A percentile compares a stretch with the other conserved stretches of the same genome.
Evolutionary conservation across 2,797 vertebrate genomes (phyloP).

Genomic region (Calcarius lapponicus): DNA sequence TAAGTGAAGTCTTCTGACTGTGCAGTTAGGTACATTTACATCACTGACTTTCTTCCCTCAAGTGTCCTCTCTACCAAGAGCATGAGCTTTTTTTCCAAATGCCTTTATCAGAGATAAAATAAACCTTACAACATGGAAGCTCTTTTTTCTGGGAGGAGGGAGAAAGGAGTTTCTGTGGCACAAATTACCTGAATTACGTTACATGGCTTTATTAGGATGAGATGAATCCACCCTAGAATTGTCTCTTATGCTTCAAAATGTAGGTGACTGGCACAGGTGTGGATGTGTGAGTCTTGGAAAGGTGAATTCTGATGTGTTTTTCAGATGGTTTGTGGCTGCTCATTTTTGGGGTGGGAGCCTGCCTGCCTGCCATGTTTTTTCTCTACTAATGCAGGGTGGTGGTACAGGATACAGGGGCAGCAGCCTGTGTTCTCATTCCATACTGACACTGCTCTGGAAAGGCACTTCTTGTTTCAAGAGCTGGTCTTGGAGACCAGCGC

Average conservation of each 20-base stretch:
- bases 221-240: not conserved
- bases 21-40: not conserved
- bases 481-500: not conserved
- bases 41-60: not conserved
- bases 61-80: not conserved
- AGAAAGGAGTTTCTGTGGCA: not conserved
- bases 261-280: not conserved
- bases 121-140: not conserved
- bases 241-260: not conserved
- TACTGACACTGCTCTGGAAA: not conserved
- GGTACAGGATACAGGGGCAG: accelerated
- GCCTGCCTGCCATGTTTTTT: not conserved
- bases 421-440: not conserved
- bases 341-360: not conserved
- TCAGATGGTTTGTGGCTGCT: not conserved
- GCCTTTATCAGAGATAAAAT: not conserved
- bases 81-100: not conserved
- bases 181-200: not conserved
- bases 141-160: not conserved
- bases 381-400: not conserved
- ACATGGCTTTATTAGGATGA: not conserved
- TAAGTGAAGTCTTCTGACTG: not conserved
- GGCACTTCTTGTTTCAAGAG: not conserved
- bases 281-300: not conserved
- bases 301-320: accelerated